A percentile compares a stretch with the other conserved stretches of the same genome.
Evolutionary conservation across 2,113 vertebrate genomes (phyloP).

Genomic region (Chaenogobius annularis): DNA sequence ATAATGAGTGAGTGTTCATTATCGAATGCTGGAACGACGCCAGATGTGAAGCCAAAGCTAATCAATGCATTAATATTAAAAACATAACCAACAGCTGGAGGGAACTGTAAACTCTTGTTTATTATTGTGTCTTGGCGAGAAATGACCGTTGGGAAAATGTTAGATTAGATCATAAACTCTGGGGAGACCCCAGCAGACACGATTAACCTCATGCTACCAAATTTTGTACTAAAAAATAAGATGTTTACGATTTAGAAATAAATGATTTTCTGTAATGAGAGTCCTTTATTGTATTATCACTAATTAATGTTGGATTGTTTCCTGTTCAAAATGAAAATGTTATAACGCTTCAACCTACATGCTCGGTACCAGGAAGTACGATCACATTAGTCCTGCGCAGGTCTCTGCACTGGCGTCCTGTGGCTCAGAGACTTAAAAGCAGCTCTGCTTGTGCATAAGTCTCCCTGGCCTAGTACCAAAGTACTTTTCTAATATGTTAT

Average conservation of each 20-base stretch:
- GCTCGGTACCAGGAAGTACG: too few relatives aligned
- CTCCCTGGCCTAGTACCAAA: too few relatives aligned
- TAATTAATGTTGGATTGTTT: background rate
- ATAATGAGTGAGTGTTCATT: slow-evolving; percentile 53
- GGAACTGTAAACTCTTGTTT: slow-evolving; percentile 23
- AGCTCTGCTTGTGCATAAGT: too few relatives aligned
- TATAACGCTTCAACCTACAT: background rate
- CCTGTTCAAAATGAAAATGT: background rate
- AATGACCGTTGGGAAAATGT: slow-evolving; percentile 32
- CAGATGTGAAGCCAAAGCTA: slow-evolving; percentile 53
- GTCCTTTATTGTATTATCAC: background rate
- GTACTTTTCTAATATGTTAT: too few relatives aligned
- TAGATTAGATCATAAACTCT: slow-evolving; percentile 16
- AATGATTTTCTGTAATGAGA: slow-evolving; percentile 2
- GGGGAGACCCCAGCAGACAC: slow-evolving; percentile 4
- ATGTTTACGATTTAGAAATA: background rate
- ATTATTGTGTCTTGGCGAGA: slow-evolving; percentile 41
- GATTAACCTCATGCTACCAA: slow-evolving; percentile 1
- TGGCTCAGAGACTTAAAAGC: too few relatives aligned
- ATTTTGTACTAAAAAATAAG: slow-evolving; percentile 1
- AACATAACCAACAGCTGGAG: slow-evolving; percentile 49
- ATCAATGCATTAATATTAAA: slow-evolving; percentile 66
- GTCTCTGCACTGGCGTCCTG: too few relatives aligned
- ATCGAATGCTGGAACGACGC: slow-evolving; percentile 43
- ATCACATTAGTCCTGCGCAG: too few relatives aligned